These are phyloP conservation scores for Pantala flavescens DNA, from an alignment of 1,140 invertebrate genomes.

Conservation along the genomic window DNA sequence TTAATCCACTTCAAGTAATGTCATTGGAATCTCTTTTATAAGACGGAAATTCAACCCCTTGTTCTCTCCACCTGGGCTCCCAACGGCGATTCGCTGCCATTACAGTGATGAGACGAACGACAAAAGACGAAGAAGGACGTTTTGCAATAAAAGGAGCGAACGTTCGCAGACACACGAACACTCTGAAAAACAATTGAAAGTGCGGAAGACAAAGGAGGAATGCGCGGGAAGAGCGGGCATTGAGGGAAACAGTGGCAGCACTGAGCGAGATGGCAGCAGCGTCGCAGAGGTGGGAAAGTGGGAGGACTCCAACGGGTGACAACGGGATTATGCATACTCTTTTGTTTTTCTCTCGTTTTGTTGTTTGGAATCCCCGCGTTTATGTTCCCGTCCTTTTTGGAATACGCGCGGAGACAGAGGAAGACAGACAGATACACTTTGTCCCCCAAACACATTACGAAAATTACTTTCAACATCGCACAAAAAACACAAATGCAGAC, in stretches of 20 bases:
- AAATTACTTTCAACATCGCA: neutral
- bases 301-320: neutral
- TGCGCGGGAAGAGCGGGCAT: neutral
- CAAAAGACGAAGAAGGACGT: too few species aligned
- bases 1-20: too few species aligned
- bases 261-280: neutral
- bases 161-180: too few species aligned
- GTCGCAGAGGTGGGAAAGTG: neutral
- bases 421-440: neutral
- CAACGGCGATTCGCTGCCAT: neutral
- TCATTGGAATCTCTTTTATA: too few species aligned
- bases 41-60: too few species aligned
- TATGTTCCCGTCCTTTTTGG: neutral
- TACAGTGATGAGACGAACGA: neutral
- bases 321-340: neutral
- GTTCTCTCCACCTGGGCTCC: neutral
- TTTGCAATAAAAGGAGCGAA: too few species aligned
- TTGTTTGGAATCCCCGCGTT: neutral
- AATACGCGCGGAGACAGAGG: neutral
- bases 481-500: neutral
- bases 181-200: too few species aligned
- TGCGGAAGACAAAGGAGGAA: too few species aligned
- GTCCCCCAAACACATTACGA: slow-evolving; percentile 8
- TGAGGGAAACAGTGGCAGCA: too few species aligned
- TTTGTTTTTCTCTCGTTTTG: neutral